These are phyloP conservation scores for Nomia melanderi DNA, from an alignment of 1,140 invertebrate species.

Conservation along the genomic window DNA sequence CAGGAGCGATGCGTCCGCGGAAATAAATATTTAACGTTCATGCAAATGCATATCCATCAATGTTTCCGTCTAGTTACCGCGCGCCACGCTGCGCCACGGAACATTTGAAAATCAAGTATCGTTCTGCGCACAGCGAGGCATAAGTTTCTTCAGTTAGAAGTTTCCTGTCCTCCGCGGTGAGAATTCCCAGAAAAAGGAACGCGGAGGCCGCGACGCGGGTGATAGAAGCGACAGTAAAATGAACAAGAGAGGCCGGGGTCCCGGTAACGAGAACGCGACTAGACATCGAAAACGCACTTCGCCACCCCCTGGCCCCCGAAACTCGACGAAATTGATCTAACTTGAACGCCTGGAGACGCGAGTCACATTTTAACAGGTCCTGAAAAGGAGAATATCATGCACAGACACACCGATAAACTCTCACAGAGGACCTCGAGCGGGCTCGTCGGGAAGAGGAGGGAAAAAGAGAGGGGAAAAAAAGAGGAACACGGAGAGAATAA, in stretches of 20 bases:
- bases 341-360: neutral
- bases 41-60: neutral
- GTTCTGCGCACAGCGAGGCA: too few relatives aligned
- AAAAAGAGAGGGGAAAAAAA: slow-evolving; percentile 13
- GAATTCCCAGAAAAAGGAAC: neutral
- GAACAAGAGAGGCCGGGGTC: neutral
- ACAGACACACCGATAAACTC: slow-evolving; percentile 35
- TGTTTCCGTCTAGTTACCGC: neutral
- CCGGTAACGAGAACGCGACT: neutral
- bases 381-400: slow-evolving; percentile 33
- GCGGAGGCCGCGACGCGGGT: neutral
- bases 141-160: too few relatives aligned
- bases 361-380: slow-evolving; percentile 37
- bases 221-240: too few relatives aligned
- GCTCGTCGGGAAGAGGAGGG: neutral
- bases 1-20: too few relatives aligned
- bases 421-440: neutral
- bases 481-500: slow-evolving; percentile 20
- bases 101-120: neutral
- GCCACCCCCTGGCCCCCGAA: neutral
- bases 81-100: neutral
- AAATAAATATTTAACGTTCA: neutral
- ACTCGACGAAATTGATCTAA: slow-evolving; percentile 23
- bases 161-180: too few relatives aligned
- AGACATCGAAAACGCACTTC: slow-evolving; percentile 21